A percentile compares a stretch with the other conserved stretches of the same genome.
Conservation (phyloP, 2,888 invertebrate species). For the Eugnorisma glareosa region DNA sequence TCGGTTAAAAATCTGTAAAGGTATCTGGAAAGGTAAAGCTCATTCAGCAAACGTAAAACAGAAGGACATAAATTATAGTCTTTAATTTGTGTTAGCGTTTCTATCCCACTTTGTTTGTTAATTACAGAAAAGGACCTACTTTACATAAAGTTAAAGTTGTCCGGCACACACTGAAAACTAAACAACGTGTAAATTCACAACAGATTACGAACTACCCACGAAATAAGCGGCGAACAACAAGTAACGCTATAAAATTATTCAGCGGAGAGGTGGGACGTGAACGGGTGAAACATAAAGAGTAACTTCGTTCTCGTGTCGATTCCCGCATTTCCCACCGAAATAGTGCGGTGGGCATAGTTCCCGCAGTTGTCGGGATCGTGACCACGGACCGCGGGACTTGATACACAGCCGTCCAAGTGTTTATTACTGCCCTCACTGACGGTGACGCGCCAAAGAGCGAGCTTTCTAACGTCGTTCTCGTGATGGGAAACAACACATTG, state of each 20-base stretch:
- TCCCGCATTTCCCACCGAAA: conserved; percentile 57
- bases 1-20: background rate
- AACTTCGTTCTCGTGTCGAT: conserved; percentile 65
- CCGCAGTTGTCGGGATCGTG: conserved; percentile 53
- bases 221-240: conserved; percentile 66
- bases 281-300: conserved; percentile 57
- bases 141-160: conserved; percentile 53
- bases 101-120: conserved; percentile 43
- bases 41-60: background rate
- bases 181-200: conserved; percentile 62
- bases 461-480: conserved; percentile 59
- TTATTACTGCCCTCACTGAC: conserved; percentile 60
- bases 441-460: conserved; percentile 49
- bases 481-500: conserved; percentile 59
- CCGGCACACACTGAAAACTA: conserved; percentile 50
- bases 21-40: conserved; percentile 14
- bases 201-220: conserved; percentile 63
- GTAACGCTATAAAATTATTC: conserved; percentile 67
- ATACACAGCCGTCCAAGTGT: conserved; percentile 54
- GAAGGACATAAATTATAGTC: conserved; percentile 21
- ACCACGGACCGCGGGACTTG: conserved; percentile 46
- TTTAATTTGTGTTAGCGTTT: conserved; percentile 31
- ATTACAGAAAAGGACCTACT: conserved; percentile 54
- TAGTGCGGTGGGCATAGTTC: conserved; percentile 65
- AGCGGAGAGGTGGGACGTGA: conserved; percentile 43